These are phyloP conservation scores for Pteruthius melanotis DNA, from an alignment of 2,113 vertebrate genomes.

Conservation along the genomic window DNA sequence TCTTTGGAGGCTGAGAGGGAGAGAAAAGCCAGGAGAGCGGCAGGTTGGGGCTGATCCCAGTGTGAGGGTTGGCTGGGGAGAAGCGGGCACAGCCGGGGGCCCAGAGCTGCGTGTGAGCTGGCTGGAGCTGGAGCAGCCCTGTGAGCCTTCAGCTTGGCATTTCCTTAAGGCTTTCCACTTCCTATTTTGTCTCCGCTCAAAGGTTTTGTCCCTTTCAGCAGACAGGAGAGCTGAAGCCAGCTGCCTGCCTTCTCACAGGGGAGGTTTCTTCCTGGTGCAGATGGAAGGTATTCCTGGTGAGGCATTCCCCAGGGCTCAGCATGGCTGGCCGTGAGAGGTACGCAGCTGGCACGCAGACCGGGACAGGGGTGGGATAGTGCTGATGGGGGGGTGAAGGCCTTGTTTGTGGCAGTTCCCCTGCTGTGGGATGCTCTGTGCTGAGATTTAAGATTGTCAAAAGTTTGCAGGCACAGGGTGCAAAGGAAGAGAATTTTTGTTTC, in stretches of 20 bases:
- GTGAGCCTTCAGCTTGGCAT: not conserved
- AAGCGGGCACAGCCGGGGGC: rapidly evolving
- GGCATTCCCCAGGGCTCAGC: not conserved
- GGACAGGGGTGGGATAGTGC: rapidly evolving
- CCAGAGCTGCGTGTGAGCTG: not conserved
- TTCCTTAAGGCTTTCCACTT: not conserved
- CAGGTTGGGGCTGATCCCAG: not conserved
- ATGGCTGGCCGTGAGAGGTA: not conserved
- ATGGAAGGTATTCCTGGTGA: not conserved
- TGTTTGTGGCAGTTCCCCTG: not conserved
- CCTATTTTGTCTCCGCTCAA: not conserved
- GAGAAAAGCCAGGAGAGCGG: rapidly evolving
- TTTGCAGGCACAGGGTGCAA: not conserved
- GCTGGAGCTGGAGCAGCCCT: not conserved
- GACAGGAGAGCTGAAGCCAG: not conserved
- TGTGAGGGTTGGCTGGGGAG: not conserved
- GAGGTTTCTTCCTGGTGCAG: not conserved
- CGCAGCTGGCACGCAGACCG: rapidly evolving
- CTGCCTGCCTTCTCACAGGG: not conserved
- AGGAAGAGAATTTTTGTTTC: not conserved
- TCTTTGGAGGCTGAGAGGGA: not conserved
- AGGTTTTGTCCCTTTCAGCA: not conserved
- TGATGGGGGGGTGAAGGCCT: rapidly evolving
- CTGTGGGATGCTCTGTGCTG: not conserved
- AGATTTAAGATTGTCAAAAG: not conserved